Evolutionary conservation across 2,888 invertebrate species (phyloP), one percentile per base, ranked within the genome.

Genomic region (Pachydiplax longipennis): DNA sequence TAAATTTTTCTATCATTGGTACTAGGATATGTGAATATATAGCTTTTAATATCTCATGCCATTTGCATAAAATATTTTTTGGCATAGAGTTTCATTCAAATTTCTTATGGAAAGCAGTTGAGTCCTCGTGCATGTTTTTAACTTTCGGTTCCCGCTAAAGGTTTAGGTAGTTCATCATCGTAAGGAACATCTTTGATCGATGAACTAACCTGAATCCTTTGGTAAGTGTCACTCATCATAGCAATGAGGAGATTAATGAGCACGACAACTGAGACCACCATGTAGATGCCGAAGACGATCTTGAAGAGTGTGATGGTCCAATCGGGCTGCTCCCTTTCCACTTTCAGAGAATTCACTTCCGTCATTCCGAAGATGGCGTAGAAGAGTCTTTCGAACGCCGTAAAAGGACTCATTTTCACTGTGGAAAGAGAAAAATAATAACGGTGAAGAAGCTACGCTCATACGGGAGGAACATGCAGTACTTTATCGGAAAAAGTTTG

Each of bases 181-280:
- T 44, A 44, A 44, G 44, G 44, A 3, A 10, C 4, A 44, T 53
- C 18, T 18, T 18, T 2, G 31, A 13, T 73, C 31, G 73, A 73
- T 31, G 73, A 3, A 73, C 81, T 35, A 65, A 93, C 94, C 92
- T 95, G 95, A 94, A 99, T 99, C 94, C 99, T 96, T 95, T 99
- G 99, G 95, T 99, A 99, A 93, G 99, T 99, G 96, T 99, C 99
- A 95, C 99, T 99, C 99, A 99, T 99, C 99, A 99, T 99, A 95
- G 99, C 99, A 96, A 99, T 99, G 94, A 99, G 97, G 94, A 99
- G 97, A 95, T 99, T 99, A 95, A 99, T 98, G 93, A 99, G 96
- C 94, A 99, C 99, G 95, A 99, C 98, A 94, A 99, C 97, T 93
- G 99, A 98, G 94, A 99, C 98, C 96, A 99, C 96, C 96, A 99